Percentiles rank a stretch among this genome's conserved stretches.
These are phyloP conservation scores for Diploscapter pachys DNA, from an alignment of 1,140 invertebrate genomes.

Conservation along the genomic window DNA sequence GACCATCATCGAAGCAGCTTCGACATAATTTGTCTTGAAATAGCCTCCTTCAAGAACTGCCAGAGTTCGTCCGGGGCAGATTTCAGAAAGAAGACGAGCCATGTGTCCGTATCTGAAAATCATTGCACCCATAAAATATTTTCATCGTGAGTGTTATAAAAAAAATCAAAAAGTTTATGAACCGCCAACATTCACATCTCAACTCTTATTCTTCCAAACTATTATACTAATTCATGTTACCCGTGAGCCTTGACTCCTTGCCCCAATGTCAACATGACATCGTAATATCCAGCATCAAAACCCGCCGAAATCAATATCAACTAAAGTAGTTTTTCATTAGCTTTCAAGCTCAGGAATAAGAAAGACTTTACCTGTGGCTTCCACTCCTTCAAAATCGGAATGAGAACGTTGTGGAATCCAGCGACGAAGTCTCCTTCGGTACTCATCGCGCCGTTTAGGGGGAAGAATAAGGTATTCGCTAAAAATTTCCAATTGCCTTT, in stretches of 20 bases:
- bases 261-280: constrained; percentile 34
- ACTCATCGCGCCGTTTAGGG: constrained; percentile 36
- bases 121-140: neutral
- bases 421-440: constrained; percentile 41
- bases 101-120: constrained; percentile 38
- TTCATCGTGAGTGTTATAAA: too few species aligned
- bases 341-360: neutral
- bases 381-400: constrained; percentile 37
- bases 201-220: too few species aligned
- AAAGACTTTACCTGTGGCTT: constrained; percentile 13
- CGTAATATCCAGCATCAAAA: constrained; percentile 40
- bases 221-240: neutral
- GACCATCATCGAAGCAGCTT: constrained; percentile 33
- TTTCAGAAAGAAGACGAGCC: constrained; percentile 25
- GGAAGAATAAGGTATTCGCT: constrained; percentile 34
- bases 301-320: constrained; percentile 35
- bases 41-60: constrained; percentile 41
- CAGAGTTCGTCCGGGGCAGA: constrained; percentile 26
- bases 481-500: neutral
- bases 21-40: constrained; percentile 36
- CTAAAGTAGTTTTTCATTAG: constrained; percentile 5
- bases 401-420: constrained; percentile 35
- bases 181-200: too few species aligned
- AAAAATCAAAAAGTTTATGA: too few species aligned
- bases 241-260: constrained; percentile 40